Conservation (phyloP, 1,140 invertebrate genomes). For the Meloidogyne exigua region DNA sequence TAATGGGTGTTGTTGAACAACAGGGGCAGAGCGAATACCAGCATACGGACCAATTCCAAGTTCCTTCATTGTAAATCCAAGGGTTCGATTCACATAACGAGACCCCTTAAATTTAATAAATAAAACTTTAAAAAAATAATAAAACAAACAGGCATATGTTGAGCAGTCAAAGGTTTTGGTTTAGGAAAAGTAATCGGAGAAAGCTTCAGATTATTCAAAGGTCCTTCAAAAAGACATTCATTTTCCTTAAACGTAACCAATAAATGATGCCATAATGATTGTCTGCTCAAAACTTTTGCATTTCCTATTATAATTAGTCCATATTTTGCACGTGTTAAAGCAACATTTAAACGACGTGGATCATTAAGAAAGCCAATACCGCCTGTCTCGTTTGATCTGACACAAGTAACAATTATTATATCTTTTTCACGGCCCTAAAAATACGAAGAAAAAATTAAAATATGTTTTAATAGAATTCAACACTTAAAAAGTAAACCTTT, state of each 20-base stretch:
- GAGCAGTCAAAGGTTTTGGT: conserved; percentile 88
- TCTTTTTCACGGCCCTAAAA: conserved; percentile 86
- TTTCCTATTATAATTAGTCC: conserved; percentile 98
- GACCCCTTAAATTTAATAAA: conserved; percentile 35
- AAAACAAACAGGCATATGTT: conserved; percentile 77
- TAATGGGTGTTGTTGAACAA: conserved; percentile 22
- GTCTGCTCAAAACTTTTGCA: conserved; percentile 89
- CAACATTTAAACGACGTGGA: conserved; percentile 93
- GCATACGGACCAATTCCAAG: conserved; percentile 30
- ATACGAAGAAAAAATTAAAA: too few relatives aligned
- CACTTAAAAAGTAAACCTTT: too few relatives aligned
- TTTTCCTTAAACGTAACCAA: conserved; percentile 96
- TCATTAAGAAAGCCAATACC: conserved; percentile 93
- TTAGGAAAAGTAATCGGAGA: conserved; percentile 94
- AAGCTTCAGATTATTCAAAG: conserved; percentile 92
- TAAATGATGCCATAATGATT: conserved; percentile 96
- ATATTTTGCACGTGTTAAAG: conserved; percentile 89
- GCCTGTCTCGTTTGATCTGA: conserved; percentile 85
- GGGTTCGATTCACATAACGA: conserved; percentile 42
- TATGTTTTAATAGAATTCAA: too few relatives aligned
- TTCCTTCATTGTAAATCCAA: conserved; percentile 46
- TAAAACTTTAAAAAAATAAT: not conserved
- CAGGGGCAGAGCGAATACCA: conserved; percentile 21
- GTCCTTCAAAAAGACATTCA: conserved; percentile 93
- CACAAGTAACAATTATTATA: conserved; percentile 87